Evolutionary conservation across 2,888 invertebrate genomes (phyloP), one percentile per base, ranked within the genome.

Genomic region (Thecophora atra): DNA sequence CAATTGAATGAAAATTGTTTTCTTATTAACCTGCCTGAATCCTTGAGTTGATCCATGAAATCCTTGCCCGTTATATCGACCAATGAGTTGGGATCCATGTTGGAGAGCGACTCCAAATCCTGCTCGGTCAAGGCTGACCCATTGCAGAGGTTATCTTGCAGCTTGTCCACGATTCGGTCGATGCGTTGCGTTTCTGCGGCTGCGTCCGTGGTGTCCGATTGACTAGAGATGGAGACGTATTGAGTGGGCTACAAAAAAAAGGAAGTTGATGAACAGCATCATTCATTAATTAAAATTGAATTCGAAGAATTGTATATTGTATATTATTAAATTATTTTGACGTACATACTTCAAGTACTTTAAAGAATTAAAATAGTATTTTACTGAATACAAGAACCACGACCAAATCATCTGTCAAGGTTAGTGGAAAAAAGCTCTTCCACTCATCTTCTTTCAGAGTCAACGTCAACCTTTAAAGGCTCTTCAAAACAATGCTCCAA

Each of bases 81-180:
- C 80, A 95, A 88, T 76, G 94, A 94, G 77, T 95, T 94, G 8
- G 95, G 95, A 87, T 95, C 95, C 95, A 95, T 95, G 83, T 95
- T 94, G 74, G 94, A 94, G 58, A 95, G 88, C 26, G 94, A 88
- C 83, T 96, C 95, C 84, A 95, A 87, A 82, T 95, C 95, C 76
- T 93, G 92, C 74, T 94, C 95, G 74, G 94, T 94, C 75, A 95
- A 90, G 71, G 95, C 88, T 7, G 95, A 94, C 79, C 95, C 94
- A 84, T 94, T 94, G 80, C 94, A 93, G 54, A 95, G 88, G 85
- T 95, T 94, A 80, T 91, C 92, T 83, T 93, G 93, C 73, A 94
- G 88, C 78, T 93, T 90, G 44, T 92, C 92, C n/a, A 93, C 93
- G 63, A 94, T 87, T 78, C 89, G 92, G n/a, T 91, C 92, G 52